Base-by-base conservation (phyloP, 2,797 vertebrate genomes). In the Halcyon leucocephala region DNA sequence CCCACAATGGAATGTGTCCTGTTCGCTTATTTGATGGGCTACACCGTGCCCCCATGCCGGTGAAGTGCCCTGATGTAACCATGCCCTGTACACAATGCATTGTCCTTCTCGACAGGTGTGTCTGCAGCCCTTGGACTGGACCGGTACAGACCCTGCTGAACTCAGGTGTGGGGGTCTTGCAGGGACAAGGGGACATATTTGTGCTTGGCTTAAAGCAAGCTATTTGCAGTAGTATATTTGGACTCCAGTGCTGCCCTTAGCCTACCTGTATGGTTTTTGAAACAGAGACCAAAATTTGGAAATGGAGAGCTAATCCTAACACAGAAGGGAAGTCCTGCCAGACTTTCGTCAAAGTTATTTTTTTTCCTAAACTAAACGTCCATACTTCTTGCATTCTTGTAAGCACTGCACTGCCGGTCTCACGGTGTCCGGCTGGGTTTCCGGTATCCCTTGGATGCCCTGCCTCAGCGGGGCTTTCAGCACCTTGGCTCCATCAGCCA, bases 1-100 rank as follows among this genome's bases (percentile, higher is more conserved):
- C 69, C 77, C 57, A 88, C 76, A 86, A 88, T 86, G 89, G 91
- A 96, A 91, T 88, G 87, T 91, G 94, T 95, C 93, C 93, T 0
- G 58, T 88, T 86, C 11, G 89, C 92, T 93, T 82, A 82, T 93
- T 92, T 90, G 73, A 54, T 29, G 65, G 70, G 60, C 77, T 1
- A 5, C 28, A 13, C 57, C 5, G 0, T 65, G 90, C 3, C 61
- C n/a, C 78, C 2, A 19, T 1, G 7, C 58, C 1, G 2, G 74
- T 41, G 84, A 87, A 93, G 84, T 3, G 1, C 72, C 46, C 84
- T 62, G 79, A 55, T 74, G 55, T 81, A 85, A 76, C 77, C 13
- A 2, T 46, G 55, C n/a, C 58, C 62, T 2, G 12, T 13, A 39
- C 8, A 6, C 14, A 67, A 37, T 0, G 0, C 25, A 33, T 7